Conservation (phyloP, 2,888 invertebrate species). For the Ophion costatus region DNA sequence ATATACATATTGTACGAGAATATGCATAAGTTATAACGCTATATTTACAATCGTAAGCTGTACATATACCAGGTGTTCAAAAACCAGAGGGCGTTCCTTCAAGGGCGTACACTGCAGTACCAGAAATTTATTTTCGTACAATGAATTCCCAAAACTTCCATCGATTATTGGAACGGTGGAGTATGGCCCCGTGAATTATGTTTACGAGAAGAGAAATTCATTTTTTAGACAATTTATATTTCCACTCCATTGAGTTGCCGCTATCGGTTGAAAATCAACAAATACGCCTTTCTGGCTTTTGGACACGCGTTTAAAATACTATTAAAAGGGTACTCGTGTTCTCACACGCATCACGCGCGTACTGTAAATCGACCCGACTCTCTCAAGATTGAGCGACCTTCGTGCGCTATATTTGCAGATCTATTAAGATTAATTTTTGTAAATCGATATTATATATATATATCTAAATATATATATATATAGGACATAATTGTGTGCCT, state of each 20-base stretch:
- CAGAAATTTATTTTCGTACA: not conserved
- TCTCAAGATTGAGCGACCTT: conserved; percentile 40
- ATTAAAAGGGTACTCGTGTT: conserved; percentile 54
- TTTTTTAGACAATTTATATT: not conserved
- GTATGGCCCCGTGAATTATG: not conserved
- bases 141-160: not conserved
- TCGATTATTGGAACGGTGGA: not conserved
- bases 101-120: not conserved
- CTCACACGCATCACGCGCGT: conserved; percentile 57
- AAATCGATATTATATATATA: conserved; percentile 74
- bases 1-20: conserved; percentile 41
- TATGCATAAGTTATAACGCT: conserved; percentile 26
- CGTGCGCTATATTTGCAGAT: conserved; percentile 63
- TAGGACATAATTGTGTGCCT: conserved; percentile 79
- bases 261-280: not conserved
- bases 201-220: not conserved
- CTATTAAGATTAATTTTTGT: conserved; percentile 78
- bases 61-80: not conserved
- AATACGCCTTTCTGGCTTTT: conserved; percentile 1
- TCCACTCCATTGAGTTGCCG: not conserved
- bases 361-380: conserved; percentile 47
- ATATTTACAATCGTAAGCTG: not conserved
- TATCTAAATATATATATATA: conserved; percentile 67
- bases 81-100: not conserved
- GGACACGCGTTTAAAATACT: not conserved